Evolutionary conservation across 2,888 invertebrate species (phyloP), one percentile per base, ranked within the genome.

Genomic region (Buathra laborator): DNA sequence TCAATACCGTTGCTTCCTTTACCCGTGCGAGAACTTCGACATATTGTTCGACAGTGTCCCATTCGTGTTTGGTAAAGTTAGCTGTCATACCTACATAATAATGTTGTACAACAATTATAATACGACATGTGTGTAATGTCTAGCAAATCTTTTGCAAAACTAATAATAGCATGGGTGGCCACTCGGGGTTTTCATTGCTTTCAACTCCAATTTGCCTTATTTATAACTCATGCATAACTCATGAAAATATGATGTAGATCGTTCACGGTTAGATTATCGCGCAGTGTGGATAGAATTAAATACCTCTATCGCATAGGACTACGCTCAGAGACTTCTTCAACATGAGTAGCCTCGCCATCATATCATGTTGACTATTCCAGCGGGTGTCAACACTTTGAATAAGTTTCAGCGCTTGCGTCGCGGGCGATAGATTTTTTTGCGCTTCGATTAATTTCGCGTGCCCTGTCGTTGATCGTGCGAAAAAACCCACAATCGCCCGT

Each of bases 311-410:
- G 9, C 67, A 81, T 43, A 81, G 44, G 16, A 75, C 81, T 12
- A 48, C 67, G 29, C 67, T 68, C 37, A 81, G 62, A 19, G 75
- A 29, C 53, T 51, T 68, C 56, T 43, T 66, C 32, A 81, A 46
- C 44, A n/a, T 16, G 10, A 75, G 32, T 29, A 81, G 75, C 46
- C 75, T 67, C 16, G 66, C 59, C 4, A 81, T 16, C 81, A 81
- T 81, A 12, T 74, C 81, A 16, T 75, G 59, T 46, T 81, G 74
- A 19, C 56, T 67, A 24, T 81, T 81, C 81, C 81, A 81, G 14
- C 74, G 81, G 7, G 74, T 74, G 10, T 74, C 81, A 2, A 81
- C 81, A 59, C 67, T 72, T 37, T 81, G 81, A 4, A 81, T 81
- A 6, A 70, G 51, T 29, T 81, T 68, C 24, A 81, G 59, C 2